Evolutionary conservation across 2,113 vertebrate species (phyloP), one percentile per base, ranked within the genome.

Genomic region (Hoplias malabaricus): DNA sequence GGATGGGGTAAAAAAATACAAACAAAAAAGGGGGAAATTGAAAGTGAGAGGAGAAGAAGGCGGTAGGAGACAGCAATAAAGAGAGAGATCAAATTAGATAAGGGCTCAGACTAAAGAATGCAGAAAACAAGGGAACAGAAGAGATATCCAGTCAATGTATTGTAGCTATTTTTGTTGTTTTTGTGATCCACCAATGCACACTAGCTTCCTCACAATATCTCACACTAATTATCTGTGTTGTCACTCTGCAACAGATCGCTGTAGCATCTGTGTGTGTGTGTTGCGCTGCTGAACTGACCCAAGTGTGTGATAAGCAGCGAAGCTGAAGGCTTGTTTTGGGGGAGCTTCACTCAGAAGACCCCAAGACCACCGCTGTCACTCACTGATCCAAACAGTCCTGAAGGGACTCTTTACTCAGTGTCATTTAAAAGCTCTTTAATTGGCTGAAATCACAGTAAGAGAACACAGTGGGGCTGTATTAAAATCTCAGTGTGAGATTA

Each of bases 51-150:
- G 10, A 11, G 2, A 11, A 43, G 16, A 27, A n/a, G n/a, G n/a
- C n/a, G n/a, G n/a, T n/a, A n/a, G n/a, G 67, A 78, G 62, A 72
- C 33, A 63, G 72, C 13, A 21, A 84, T 11, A 83, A 25, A 76
- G n/a, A 7, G 16, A 57, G n/a, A 23, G 56, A 21, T 29, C 1
- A 29, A 23, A 6, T 5, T 34, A 42, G 36, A 57, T 62, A 43
- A 14, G 38, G 56, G 56, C 29, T 27, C 21, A 42, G 10, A 66
- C 27, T 34, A 23, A 40, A 67, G 1, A 54, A 27, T 29, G 13
- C 10, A 8, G 13, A 1, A 38, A 50, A 38, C 50, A 25, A 65
- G 5, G 11, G 7, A 53, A 36, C 12, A 36, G 27, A 4, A 72
- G n/a, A 71, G 25, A 29, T 1, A 29, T 27, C 23, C 13, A 2